phyloP scores from a whole-genome alignment of 2,888 invertebrate genomes.

The Callimorpha dominula region DNA sequence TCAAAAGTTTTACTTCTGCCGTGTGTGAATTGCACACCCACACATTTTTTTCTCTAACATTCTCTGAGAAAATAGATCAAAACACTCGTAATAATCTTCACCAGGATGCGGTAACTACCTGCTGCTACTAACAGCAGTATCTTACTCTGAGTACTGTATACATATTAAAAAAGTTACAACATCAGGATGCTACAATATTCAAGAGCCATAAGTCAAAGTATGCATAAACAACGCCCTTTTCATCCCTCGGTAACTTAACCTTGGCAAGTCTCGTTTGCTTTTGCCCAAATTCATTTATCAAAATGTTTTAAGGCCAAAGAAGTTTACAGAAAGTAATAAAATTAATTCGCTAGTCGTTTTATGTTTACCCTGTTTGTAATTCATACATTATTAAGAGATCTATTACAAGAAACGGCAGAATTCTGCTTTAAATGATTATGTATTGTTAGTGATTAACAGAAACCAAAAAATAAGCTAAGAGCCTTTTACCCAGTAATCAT shows the following conservation, averaged over 20 bases:
- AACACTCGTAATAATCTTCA: background rate
- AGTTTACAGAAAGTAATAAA: constrained; percentile 14
- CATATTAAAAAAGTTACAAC: constrained; percentile 25
- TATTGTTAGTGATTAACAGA: background rate
- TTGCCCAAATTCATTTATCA: constrained; percentile 46
- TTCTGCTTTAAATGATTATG: background rate
- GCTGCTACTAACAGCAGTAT: background rate
- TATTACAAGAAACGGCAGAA: background rate
- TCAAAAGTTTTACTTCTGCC: no score
- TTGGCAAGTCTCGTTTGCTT: constrained; percentile 42
- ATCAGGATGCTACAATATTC: constrained; percentile 41
- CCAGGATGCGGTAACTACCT: no score
- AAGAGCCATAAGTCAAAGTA: constrained; percentile 48
- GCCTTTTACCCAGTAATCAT: background rate
- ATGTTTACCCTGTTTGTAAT: background rate
- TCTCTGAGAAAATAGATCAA: background rate
- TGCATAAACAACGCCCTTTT: constrained; percentile 55
- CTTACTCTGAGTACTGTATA: background rate
- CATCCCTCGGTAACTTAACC: constrained; percentile 44
- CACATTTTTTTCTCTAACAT: background rate
- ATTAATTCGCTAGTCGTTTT: constrained; percentile 12
- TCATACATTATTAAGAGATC: background rate
- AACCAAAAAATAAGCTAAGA: no score
- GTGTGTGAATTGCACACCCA: no score
- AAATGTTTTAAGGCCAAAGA: constrained; percentile 30